These are phyloP conservation scores for Agrilus planipennis DNA, from an alignment of 1,140 invertebrate species.

Conservation along the genomic window DNA sequence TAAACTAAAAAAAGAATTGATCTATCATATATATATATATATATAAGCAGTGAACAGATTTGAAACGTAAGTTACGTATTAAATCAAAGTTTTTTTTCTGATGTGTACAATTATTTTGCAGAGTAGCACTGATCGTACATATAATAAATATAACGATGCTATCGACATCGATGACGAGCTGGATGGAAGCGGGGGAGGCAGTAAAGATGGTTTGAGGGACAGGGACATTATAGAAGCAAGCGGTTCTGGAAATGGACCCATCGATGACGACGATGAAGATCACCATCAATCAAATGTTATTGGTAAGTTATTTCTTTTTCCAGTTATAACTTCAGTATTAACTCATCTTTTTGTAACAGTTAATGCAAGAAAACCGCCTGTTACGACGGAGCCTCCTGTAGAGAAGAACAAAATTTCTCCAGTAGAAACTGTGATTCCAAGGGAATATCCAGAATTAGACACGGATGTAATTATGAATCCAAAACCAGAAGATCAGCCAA, in stretches of 20 bases:
- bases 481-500: constrained; percentile 65
- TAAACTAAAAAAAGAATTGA: too few species aligned
- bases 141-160: constrained; percentile 32
- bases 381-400: constrained; percentile 5
- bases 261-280: constrained; percentile 45
- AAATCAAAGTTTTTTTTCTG: too few species aligned
- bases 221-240: constrained; percentile 52
- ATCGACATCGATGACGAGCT: constrained; percentile 36
- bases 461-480: constrained; percentile 72
- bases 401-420: constrained; percentile 6
- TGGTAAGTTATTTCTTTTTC: constrained; percentile 1
- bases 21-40: too few species aligned
- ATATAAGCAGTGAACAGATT: too few species aligned
- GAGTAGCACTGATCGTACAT: constrained; percentile 12
- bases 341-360: constrained; percentile 1
- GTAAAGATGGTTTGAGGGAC: constrained; percentile 42
- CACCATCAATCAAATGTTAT: not conserved
- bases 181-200: constrained; percentile 38
- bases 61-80: too few species aligned
- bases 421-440: constrained; percentile 5
- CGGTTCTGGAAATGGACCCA: constrained; percentile 55
- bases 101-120: constrained; percentile 6
- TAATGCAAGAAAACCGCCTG: not conserved
- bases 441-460: constrained; percentile 32
- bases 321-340: constrained; percentile 8